phyloP scores from a whole-genome alignment of 2,888 invertebrate species.

The Falcaria lacertinaria region DNA sequence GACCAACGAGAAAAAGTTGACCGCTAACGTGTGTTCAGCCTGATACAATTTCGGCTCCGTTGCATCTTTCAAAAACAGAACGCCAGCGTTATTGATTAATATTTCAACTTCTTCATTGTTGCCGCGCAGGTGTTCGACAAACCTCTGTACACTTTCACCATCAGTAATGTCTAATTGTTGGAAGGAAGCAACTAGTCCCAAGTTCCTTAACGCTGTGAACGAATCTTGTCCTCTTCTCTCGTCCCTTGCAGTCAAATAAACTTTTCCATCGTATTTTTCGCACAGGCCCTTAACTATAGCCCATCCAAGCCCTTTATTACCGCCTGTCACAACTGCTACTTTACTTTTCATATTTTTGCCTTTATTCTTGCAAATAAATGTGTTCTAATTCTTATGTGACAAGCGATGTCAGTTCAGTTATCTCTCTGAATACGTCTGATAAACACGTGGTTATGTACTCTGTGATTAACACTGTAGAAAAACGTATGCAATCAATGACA shows the following conservation, averaged over 20 bases:
- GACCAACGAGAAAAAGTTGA: slow-evolving; percentile 57
- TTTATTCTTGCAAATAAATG: too few relatives aligned
- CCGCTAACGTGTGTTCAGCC: slow-evolving; percentile 52
- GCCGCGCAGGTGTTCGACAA: slow-evolving; percentile 74
- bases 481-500: too few relatives aligned
- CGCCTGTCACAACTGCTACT: slow-evolving; percentile 82
- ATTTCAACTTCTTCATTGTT: slow-evolving; percentile 83
- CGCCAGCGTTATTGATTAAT: slow-evolving; percentile 87
- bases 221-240: slow-evolving; percentile 76
- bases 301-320: slow-evolving; percentile 86
- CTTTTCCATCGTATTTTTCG: slow-evolving; percentile 81
- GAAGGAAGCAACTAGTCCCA: slow-evolving; percentile 73
- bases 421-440: too few relatives aligned
- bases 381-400: too few relatives aligned
- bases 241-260: slow-evolving; percentile 85
- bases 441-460: too few relatives aligned
- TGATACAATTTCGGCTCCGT: slow-evolving; percentile 47
- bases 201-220: slow-evolving; percentile 73
- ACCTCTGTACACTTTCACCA: slow-evolving; percentile 73
- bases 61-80: slow-evolving; percentile 57
- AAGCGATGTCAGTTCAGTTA: too few relatives aligned
- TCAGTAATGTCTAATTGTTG: slow-evolving; percentile 85
- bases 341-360: slow-evolving; percentile 33
- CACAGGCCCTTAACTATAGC: slow-evolving; percentile 83
- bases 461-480: too few relatives aligned